Base-by-base conservation (phyloP, 2,888 invertebrate species). In the Oeneis ivallda region DNA sequence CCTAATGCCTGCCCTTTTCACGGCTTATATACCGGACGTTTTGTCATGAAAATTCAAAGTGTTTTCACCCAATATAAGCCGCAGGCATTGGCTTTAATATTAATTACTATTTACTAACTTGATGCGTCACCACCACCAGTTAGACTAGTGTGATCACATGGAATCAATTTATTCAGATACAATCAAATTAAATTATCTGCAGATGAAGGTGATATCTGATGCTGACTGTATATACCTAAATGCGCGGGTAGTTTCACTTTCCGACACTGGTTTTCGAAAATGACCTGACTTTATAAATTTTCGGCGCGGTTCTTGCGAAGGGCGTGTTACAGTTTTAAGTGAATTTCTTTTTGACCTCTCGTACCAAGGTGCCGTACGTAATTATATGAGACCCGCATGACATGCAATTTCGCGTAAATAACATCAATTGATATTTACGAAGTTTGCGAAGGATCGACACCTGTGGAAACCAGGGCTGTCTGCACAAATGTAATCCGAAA, bases 261-360 rank as follows among this genome's bases (percentile, higher is more conserved):
- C 89, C 75, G 86, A 82, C 90, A 85, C 89, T 85, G 89, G 90
- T 91, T 91, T 89, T 89, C 89, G 89, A 89, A 90, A 87, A 88
- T 90, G 88, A 88, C 89, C 89, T 83, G 83, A 82, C 86, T 88
- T 86, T 85, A 84, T 86, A 86, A 87, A 87, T 86, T 84, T 80
- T 79, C 78, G 81, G 79, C 74, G 79, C 81, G 75, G 81, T 76
- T 81, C 81, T 83, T 80, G 83, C 82, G 87, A 85, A 90, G 90
- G 91, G 91, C 90, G 82, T 84, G 91, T 84, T 92, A 91, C 89
- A 91, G 87, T 87, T 91, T 89, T 88, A 87, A 91, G 88, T 89
- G 90, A 91, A 89, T 91, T 92, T 90, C 90, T 89, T 91, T 89
- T 84, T 91, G 91, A 91, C 91, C 91, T 91, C 91, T 89, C 81